Conservation (phyloP, 2,888 invertebrate genomes). For the Drosophila barbarae region DNA sequence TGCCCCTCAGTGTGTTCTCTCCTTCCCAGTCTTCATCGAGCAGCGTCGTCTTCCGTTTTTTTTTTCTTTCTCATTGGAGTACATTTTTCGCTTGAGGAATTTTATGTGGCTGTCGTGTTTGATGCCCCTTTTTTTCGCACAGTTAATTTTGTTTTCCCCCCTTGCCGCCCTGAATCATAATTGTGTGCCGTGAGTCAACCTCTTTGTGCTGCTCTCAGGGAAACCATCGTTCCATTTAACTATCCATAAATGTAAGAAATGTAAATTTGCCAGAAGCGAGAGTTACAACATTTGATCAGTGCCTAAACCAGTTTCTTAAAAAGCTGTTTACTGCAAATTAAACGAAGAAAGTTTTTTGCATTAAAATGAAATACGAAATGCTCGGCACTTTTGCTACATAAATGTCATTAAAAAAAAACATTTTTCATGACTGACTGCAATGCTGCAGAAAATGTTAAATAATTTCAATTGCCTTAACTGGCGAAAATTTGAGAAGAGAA, state of each 20-base stretch:
- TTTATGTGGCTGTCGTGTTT: slow-evolving; percentile 59
- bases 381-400: not conserved
- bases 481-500: slow-evolving; percentile 22
- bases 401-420: slow-evolving; percentile 10
- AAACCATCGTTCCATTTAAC: slow-evolving; percentile 15
- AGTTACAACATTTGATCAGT: slow-evolving; percentile 4
- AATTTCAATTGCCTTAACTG: slow-evolving; percentile 24
- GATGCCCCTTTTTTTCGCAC: slow-evolving; percentile 64
- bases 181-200: slow-evolving; percentile 34
- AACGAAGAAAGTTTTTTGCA: slow-evolving; percentile 14
- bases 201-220: slow-evolving; percentile 13
- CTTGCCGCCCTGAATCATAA: slow-evolving; percentile 13
- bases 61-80: slow-evolving; percentile 58
- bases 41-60: slow-evolving; percentile 20
- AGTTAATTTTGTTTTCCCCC: slow-evolving; percentile 47
- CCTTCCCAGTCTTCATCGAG: slow-evolving; percentile 27
- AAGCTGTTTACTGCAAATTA: slow-evolving; percentile 7
- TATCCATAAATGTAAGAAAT: slow-evolving; percentile 14
- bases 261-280: slow-evolving; percentile 15
- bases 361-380: slow-evolving; percentile 1
- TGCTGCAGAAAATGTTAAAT: slow-evolving; percentile 23
- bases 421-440: slow-evolving; percentile 21
- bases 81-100: slow-evolving; percentile 74
- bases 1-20: slow-evolving; percentile 35
- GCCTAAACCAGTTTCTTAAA: slow-evolving; percentile 4